Percentiles rank a stretch among this genome's conserved stretches.
Evolutionary conservation across 2,888 invertebrate species (phyloP).

Genomic region (Synanthedon tipuliformis): DNA sequence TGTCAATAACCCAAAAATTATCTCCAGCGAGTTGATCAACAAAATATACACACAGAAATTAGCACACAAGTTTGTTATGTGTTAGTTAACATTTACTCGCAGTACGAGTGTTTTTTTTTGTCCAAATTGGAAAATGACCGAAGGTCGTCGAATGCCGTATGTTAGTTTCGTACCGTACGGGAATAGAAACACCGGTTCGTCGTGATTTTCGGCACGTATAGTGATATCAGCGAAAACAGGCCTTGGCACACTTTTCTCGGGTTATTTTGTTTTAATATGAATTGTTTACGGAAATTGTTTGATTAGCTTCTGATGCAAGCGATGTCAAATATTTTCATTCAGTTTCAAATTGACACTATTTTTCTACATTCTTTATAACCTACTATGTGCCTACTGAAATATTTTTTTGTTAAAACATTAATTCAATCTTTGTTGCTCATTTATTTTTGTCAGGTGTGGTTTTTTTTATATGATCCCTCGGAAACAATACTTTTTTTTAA

Average conservation of each 20-base stretch:
- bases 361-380: no score
- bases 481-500: no score
- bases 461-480: no score
- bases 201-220: constrained; percentile 18
- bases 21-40: background rate
- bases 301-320: no score
- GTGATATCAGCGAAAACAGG: constrained; percentile 21
- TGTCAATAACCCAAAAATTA: background rate
- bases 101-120: background rate
- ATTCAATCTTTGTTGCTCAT: no score
- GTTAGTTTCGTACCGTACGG: background rate
- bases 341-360: no score
- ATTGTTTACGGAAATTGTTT: no score
- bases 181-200: constrained; percentile 3
- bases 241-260: constrained; percentile 24
- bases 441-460: no score
- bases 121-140: background rate
- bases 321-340: no score
- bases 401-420: no score
- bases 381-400: no score
- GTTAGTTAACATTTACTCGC: background rate
- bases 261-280: background rate
- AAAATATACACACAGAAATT: background rate
- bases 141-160: background rate
- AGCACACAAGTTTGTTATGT: background rate